Evolutionary conservation across 2,888 invertebrate genomes (phyloP).

Genomic region (Ornithoptera alexandrae): DNA sequence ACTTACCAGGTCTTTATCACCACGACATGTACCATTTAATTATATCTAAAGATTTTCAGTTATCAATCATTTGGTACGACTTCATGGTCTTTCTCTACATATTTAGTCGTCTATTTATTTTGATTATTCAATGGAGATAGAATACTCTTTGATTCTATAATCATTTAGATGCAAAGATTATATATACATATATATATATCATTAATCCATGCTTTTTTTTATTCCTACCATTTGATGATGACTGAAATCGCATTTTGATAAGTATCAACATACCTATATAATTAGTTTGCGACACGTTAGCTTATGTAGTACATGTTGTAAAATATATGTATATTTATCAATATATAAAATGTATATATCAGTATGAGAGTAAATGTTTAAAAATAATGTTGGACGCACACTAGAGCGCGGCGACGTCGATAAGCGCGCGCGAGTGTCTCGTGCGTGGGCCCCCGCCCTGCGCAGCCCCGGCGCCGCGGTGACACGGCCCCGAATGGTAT

Average conservation of each 20-base stretch:
- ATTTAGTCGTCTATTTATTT: too few species aligned
- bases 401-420: conserved; percentile 21
- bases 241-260: neutral
- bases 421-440: conserved; percentile 33
- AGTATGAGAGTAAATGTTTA: neutral
- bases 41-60: neutral
- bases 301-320: neutral
- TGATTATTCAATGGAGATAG: too few species aligned
- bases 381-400: conserved; percentile 21
- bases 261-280: neutral
- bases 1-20: conserved; percentile 48
- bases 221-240: neutral
- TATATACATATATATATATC: too few species aligned
- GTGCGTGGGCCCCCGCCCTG: conserved; percentile 49
- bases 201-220: too few species aligned
- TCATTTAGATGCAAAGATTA: too few species aligned
- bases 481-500: conserved; percentile 65
- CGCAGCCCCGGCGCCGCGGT: conserved; percentile 54
- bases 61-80: neutral
- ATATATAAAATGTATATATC: neutral
- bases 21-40: neutral
- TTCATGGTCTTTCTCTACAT: neutral
- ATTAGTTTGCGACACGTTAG: neutral
- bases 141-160: too few species aligned
- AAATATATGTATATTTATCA: neutral